A percentile compares a stretch with the other conserved stretches of the same genome.
These are phyloP conservation scores for Ictalurus punctatus DNA, from an alignment of 2,113 vertebrate species.

Conservation along the genomic window DNA sequence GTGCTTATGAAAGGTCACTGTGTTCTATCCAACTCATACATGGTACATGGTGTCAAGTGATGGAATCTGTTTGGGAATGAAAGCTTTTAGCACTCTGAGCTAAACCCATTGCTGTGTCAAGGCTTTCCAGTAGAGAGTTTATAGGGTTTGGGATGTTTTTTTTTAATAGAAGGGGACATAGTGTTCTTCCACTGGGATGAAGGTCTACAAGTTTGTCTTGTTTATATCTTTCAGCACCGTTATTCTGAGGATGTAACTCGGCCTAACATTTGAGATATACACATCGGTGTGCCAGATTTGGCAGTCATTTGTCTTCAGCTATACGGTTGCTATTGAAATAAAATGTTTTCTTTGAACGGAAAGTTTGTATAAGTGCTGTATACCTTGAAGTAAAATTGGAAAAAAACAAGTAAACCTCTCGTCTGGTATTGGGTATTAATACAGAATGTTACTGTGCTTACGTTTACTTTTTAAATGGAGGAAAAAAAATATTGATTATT, in stretches of 20 bases:
- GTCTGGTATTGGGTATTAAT: not conserved
- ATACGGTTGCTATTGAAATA: not conserved
- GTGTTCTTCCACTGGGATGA: conserved; percentile 34
- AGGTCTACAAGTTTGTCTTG: conserved; percentile 30
- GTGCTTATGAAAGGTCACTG: conserved; percentile 37
- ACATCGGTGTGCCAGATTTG: conserved; percentile 10
- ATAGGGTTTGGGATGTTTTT: not conserved
- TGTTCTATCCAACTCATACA: conserved; percentile 30
- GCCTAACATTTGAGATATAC: conserved; percentile 20
- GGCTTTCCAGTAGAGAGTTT: conserved; percentile 3
- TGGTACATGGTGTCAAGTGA: conserved; percentile 47
- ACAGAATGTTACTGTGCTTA: not conserved
- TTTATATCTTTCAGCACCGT: conserved; percentile 42
- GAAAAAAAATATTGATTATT: not conserved
- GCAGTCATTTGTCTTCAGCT: conserved; percentile 9
- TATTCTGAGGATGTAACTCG: conserved; percentile 35
- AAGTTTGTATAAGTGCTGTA: not conserved
- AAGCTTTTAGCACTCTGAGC: conserved; percentile 25
- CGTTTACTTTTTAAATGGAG: not conserved
- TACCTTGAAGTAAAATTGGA: not conserved
- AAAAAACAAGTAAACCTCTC: not conserved
- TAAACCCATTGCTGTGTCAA: not conserved
- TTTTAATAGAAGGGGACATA: conserved; percentile 16
- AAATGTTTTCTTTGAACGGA: not conserved
- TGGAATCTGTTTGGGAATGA: conserved; percentile 49